Evolutionary conservation across 2,113 vertebrate genomes (phyloP), one percentile per base, ranked within the genome.

Genomic region (Cryptomyrus ogoouensis): DNA sequence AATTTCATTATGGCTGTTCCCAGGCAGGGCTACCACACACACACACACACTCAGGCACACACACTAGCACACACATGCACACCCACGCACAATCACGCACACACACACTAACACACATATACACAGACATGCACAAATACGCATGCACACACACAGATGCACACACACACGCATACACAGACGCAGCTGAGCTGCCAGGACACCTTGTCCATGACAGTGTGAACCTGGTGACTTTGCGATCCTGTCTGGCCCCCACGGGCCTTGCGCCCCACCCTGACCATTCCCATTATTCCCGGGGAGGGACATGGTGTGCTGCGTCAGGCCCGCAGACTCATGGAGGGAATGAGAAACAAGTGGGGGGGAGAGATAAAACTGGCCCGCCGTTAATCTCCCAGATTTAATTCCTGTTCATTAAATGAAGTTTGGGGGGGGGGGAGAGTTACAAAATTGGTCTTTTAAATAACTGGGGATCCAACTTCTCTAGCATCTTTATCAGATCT

Each of bases 371-470:
- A 49, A 84, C 44, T 15, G n/a, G 66, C 46, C 84, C 3, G 7
- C 88, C 35, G 50, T 83, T 90, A 91, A 89, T 91, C 90, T 89
- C 88, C 27, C 83, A 53, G 24, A 31, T 70, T 85, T 89, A 74
- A 87, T 91, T 58, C 90, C 90, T 89, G 80, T 83, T 88, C 42
- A 49, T 90, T 88, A 88, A 90, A 50, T 66, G 87, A 89, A 89
- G 46, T 86, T 89, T 77, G 88, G 56, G 56, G 46, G 52, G 86
- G 53, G 84, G 88, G 44, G 50, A 17, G 53, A 7, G 46, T 91
- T 89, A 89, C 44, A 46, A 83, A 89, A 52, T 89, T 44, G 46
- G 52, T 88, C 83, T 19, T 83, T 88, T 84, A 35, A 77, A 74
- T 50, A 88, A 8, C 77, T 58, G 52, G 77, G 50, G 10, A 44